Conservation (phyloP, 2,888 invertebrate genomes). For the Agriopis marginaria region DNA sequence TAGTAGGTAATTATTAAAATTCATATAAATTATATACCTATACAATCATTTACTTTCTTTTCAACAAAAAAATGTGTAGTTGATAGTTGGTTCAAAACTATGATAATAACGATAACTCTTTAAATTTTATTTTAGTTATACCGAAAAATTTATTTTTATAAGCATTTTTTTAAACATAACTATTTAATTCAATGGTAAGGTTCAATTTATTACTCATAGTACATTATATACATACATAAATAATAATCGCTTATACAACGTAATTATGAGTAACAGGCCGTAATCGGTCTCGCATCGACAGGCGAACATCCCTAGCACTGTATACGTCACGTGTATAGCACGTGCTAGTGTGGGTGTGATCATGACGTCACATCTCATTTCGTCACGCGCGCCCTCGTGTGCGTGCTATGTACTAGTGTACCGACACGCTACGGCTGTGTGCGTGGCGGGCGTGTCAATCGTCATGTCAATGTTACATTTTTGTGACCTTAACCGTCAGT, state of each 20-base stretch:
- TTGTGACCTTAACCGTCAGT: conserved; percentile 85
- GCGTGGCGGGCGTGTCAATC: conserved; percentile 64
- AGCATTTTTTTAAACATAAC: no score
- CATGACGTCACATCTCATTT: conserved; percentile 79
- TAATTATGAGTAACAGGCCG: not conserved
- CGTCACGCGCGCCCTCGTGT: conserved; percentile 65
- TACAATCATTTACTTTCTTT: no score
- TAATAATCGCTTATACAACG: not conserved
- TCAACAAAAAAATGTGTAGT: no score
- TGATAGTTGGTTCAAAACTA: no score
- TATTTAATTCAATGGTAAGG: no score
- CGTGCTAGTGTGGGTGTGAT: conserved; percentile 81
- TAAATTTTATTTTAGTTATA: no score
- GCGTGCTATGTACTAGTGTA: conserved; percentile 46
- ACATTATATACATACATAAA: not conserved
- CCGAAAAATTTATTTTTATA: no score
- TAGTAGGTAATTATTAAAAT: no score
- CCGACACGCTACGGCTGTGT: conserved; percentile 53
- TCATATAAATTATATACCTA: no score
- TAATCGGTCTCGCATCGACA: conserved; percentile 20
- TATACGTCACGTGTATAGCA: conserved; percentile 70
- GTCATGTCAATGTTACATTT: conserved; percentile 82
- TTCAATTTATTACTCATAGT: no score
- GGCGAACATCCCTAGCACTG: conserved; percentile 41
- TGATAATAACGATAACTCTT: no score